Percentiles rank a stretch among this genome's conserved stretches.
These are phyloP conservation scores for Micrastur ruficollis DNA, from an alignment of 2,797 vertebrate species.

Conservation along the genomic window DNA sequence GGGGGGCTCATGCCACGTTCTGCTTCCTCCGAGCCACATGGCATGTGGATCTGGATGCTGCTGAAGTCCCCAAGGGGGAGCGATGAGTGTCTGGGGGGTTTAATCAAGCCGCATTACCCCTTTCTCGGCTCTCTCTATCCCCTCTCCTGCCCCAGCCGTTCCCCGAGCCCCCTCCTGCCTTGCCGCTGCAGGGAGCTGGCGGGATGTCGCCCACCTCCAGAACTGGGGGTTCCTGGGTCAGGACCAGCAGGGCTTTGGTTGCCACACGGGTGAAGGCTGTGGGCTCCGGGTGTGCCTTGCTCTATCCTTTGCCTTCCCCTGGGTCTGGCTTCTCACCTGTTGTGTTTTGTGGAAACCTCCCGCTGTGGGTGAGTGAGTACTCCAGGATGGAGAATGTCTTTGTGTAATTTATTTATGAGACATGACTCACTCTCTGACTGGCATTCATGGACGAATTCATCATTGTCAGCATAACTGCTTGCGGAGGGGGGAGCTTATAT, in stretches of 20 bases:
- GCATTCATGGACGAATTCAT: not conserved
- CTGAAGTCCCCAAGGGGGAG: not conserved
- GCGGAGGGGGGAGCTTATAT: not conserved
- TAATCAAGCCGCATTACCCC: not conserved
- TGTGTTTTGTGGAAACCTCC: not conserved
- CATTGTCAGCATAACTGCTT: not conserved
- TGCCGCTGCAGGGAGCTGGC: not conserved
- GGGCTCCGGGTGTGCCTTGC: not conserved
- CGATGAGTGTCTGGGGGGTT: too few species aligned
- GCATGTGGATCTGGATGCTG: not conserved
- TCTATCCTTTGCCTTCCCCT: not conserved
- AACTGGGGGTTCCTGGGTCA: not conserved
- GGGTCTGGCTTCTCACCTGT: not conserved
- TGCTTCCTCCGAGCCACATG: not conserved
- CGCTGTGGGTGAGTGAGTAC: not conserved
- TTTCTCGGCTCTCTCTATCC: not conserved
- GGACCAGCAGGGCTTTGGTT: not conserved
- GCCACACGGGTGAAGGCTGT: not conserved
- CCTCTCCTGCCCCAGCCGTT: rapidly evolving
- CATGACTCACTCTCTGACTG: not conserved
- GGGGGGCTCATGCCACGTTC: not conserved
- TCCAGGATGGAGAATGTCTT: not conserved
- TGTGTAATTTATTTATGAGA: not conserved
- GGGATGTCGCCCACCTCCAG: rapidly evolving
- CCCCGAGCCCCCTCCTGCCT: not conserved